Base-by-base conservation (phyloP, 2,888 invertebrate species). In the Drosophila bunnanda region DNA sequence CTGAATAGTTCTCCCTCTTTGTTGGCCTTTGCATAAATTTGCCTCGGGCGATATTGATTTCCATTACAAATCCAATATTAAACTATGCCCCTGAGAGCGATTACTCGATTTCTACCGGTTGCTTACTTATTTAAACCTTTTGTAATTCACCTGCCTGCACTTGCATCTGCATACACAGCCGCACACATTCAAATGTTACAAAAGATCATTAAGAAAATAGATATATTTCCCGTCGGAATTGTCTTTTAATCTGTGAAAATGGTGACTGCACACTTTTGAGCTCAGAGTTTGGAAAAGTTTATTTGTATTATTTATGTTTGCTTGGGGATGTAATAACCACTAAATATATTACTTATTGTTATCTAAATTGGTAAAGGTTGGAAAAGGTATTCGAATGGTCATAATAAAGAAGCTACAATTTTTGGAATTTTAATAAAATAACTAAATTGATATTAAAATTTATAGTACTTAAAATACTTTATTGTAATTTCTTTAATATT, bases 11-110 rank as follows among this genome's bases (percentile, higher is more conserved):
- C 58, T 43, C 41, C 34, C 50, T 74, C 46, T 53, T 65, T 65
- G 65, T 65, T 74, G 55, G 55, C 55, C 67, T n/a, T 39, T 74
- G 66, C 75, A 57, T 72, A 72, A 65, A 72, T 54, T 73, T 65
- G 12, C 65, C 43, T 36, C 32, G 32, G 66, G 72, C 57, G 6
- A 58, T 75, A 74, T 72, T 65, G 72, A 65, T 75, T 72, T 58
- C 54, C 66, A 72, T 71, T 65, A 64, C 59, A 71, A 58, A 59
- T 60, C 46, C 72, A 72, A 74, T 54, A 65, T 68, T 41, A 72
- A 58, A 72, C 57, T 55, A 43, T 72, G 57, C 72, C 66, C 75
- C 66, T 53, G 72, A 65, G 72, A 65, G 57, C 54, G 75, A 72
- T 72, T 58, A 54, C 44, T 57, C 74, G 43, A 48, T 65, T 55